A percentile compares a stretch with the other conserved stretches of the same genome.
phyloP scores from a whole-genome alignment of 2,888 invertebrate genomes.

The Nemurella pictetii region DNA sequence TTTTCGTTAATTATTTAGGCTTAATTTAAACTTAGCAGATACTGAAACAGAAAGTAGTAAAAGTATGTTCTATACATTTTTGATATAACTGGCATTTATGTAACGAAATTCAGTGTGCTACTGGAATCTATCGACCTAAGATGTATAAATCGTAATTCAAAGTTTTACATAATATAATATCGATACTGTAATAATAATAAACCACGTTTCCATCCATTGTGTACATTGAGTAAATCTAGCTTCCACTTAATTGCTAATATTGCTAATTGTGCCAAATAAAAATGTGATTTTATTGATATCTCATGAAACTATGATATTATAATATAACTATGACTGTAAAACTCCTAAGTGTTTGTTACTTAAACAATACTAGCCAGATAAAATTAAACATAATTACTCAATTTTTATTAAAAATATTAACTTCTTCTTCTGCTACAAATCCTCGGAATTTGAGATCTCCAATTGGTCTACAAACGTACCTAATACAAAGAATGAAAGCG shows the following conservation, averaged over 20 bases:
- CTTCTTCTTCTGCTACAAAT: background rate
- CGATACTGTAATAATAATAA: background rate
- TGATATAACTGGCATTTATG: background rate
- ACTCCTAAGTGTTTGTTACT: background rate
- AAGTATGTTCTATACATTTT: background rate
- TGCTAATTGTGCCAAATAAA: conserved; percentile 22
- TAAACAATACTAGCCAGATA: background rate
- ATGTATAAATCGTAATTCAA: background rate
- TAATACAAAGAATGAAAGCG: background rate
- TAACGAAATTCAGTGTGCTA: background rate
- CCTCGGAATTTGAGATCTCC: background rate
- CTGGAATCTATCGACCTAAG: background rate
- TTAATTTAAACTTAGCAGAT: too few relatives aligned
- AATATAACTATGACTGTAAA: background rate
- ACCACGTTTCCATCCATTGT: conserved; percentile 16
- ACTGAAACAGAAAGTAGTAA: background rate
- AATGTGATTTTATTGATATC: background rate
- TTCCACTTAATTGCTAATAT: conserved; percentile 19
- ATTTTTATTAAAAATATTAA: background rate
- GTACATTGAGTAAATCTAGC: conserved; percentile 18
- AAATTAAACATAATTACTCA: background rate
- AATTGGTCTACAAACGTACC: too few relatives aligned
- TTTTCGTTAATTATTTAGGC: background rate
- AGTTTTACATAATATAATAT: background rate
- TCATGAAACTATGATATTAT: background rate